phyloP scores from a whole-genome alignment of 2,797 vertebrate genomes.

The Bradypodion ventrale region DNA sequence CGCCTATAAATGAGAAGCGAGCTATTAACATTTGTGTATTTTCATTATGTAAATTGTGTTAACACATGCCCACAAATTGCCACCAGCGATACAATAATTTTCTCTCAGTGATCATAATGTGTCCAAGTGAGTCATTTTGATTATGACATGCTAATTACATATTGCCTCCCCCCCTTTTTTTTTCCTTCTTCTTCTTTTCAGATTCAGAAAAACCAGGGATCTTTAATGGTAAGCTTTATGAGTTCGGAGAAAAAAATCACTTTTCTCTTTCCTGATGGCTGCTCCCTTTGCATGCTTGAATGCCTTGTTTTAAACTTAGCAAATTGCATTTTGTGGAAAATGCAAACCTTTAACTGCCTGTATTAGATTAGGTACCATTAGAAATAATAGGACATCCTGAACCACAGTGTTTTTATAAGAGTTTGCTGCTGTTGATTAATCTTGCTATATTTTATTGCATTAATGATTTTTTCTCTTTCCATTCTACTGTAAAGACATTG shows the following conservation, averaged over 20 bases:
- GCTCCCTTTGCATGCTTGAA: conserved; percentile 92
- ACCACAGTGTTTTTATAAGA: conserved; percentile 98
- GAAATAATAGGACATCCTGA: conserved; percentile 99
- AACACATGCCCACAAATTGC: conserved; percentile 98
- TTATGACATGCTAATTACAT: conserved; percentile 99
- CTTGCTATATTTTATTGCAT: conserved; percentile 99
- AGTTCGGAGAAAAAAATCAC: conserved; percentile 90
- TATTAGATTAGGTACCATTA: conserved; percentile 99
- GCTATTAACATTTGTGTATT: conserved; percentile 99
- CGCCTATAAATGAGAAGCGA: conserved; percentile 89
- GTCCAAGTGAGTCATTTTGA: conserved; percentile 99
- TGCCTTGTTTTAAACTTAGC: conserved; percentile 99
- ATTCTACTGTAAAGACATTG: conserved; percentile 97
- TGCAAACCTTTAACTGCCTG: conserved; percentile 99
- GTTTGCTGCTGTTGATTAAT: conserved; percentile 99
- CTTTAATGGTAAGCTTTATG: conserved; percentile 99
- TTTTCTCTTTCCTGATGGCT: conserved; percentile 95
- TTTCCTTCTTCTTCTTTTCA: conserved; percentile 72
- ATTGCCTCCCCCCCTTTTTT: conserved; percentile 79
- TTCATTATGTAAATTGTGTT: conserved; percentile 99
- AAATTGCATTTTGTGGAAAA: conserved; percentile 99
- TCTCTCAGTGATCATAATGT: conserved; percentile 99
- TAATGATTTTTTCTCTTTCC: conserved; percentile 97
- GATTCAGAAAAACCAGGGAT: conserved; percentile 95
- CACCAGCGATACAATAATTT: conserved; percentile 98